Conservation (phyloP, 2,888 invertebrate genomes). For the Entomobrya multifasciata region DNA sequence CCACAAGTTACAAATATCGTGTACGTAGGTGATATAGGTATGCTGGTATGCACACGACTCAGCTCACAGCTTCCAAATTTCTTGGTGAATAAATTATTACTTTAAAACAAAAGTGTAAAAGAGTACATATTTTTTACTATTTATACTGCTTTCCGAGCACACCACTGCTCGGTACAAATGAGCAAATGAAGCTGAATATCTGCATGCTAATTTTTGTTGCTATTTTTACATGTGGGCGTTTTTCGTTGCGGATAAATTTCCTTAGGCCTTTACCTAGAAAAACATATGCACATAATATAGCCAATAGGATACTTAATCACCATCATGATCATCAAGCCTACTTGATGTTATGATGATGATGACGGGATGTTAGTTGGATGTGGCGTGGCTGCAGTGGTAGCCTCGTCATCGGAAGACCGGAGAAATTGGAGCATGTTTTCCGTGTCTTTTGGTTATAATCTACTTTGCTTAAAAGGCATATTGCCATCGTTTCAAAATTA, state of each 20-base stretch:
- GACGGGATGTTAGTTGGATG: too few species aligned
- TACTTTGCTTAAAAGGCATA: too few species aligned
- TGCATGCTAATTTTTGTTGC: background rate
- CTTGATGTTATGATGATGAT: too few species aligned
- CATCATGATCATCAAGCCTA: too few species aligned
- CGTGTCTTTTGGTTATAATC: background rate
- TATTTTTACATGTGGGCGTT: conserved; percentile 21
- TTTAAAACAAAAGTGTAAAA: background rate
- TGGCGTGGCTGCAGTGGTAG: background rate
- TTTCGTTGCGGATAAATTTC: background rate
- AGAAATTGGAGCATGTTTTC: conserved; percentile 8
- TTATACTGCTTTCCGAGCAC: background rate
- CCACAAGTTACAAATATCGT: too few species aligned
- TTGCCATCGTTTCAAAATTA: conserved; percentile 1
- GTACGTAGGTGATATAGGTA: too few species aligned
- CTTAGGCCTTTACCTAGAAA: too few species aligned
- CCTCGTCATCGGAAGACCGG: background rate
- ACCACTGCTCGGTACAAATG: too few species aligned
- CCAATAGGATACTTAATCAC: background rate
- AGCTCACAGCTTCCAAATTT: too few species aligned
- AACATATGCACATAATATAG: background rate
- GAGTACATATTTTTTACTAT: background rate
- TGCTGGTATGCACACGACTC: too few species aligned
- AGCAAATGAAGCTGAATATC: too few species aligned
- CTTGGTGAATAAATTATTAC: background rate